Evolutionary conservation across 1,140 invertebrate species (phyloP), one percentile per base, ranked within the genome.

Genomic region (Aphidius gifuensis): DNA sequence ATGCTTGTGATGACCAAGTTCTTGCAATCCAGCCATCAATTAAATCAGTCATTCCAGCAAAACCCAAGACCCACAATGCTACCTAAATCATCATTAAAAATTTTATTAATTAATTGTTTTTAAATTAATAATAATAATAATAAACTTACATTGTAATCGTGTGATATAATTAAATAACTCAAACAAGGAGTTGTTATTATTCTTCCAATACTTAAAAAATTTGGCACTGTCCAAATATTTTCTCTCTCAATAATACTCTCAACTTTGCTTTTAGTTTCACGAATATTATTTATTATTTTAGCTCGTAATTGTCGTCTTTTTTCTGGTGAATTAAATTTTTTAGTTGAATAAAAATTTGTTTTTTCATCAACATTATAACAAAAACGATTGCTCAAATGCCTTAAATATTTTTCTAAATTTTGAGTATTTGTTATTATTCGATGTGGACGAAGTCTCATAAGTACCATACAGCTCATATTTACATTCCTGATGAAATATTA

Each of bases 11-110:
- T 56, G 88, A 85, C 87, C 93, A 97, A 57, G 89, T 92, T 57
- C 97, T 86, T 9, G 97, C 96, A 74, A 98, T 97, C 86, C 91
- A 97, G 38, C 97, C 97, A 86, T 99, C 97, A 49, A 80, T 62
- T 80, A 85, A 66, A 66, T 78, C 83, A 71, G 71, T 78, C 50
- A 75, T 57, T 67, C 71, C 74, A 67, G 78, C 77, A 60, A 82
- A 69, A 58, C 68, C 72, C 53, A 81, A 62, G 16, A 82, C 38
- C 66, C 72, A 81, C 48, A 81, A 60, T 40, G 78, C 78, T 62
- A 76, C 63, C 74, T 75, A 45, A 42, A 43, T 47, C 48, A 16
- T 39, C 9, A 46, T 60, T 50, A 16, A 16, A 16, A 55, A 58
- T 11, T 9, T 4, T 11, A 57, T 43, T 58, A 16, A 45, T 16